Evolutionary conservation across 1,140 invertebrate species (phyloP).

Genomic region (Neodiprion fabricii): DNA sequence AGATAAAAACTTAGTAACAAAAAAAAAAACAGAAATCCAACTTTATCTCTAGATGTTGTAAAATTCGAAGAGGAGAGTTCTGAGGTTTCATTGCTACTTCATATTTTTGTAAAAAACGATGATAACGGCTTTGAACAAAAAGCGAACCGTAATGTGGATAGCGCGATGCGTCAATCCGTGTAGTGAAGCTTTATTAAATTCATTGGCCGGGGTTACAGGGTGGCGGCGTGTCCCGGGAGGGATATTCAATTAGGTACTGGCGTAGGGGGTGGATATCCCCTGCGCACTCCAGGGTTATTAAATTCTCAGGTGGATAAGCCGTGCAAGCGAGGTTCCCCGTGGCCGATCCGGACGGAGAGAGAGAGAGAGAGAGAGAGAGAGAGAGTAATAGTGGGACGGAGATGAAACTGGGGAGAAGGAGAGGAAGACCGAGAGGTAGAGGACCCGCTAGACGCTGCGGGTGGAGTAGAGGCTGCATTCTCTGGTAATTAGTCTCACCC

Average conservation of each 20-base stretch:
- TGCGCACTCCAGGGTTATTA: conserved; percentile 2
- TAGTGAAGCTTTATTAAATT: too few species aligned
- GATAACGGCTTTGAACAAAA: too few species aligned
- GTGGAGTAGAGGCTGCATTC: conserved; percentile 54
- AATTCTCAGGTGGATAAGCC: conserved; percentile 13
- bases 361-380: neutral
- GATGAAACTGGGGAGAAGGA: conserved; percentile 3
- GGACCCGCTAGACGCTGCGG: conserved; percentile 35
- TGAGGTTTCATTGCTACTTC: too few species aligned
- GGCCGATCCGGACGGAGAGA: neutral
- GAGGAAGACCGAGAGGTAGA: conserved; percentile 14
- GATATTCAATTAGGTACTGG: conserved; percentile 7
- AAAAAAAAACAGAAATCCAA: too few species aligned
- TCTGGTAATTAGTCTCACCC: conserved; percentile 58
- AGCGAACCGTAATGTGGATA: too few species aligned
- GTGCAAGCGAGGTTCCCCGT: neutral
- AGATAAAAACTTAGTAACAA: too few species aligned
- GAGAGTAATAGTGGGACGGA: conserved; percentile 15
- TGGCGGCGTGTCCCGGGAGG: neutral
- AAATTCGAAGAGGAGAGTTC: too few species aligned
- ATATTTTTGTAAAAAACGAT: too few species aligned
- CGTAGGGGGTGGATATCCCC: neutral
- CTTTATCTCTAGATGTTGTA: too few species aligned
- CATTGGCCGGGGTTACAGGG: neutral
- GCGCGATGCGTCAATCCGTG: too few species aligned